These are phyloP conservation scores for Ornithoptera alexandrae DNA, from an alignment of 2,888 invertebrate genomes.

Conservation along the genomic window DNA sequence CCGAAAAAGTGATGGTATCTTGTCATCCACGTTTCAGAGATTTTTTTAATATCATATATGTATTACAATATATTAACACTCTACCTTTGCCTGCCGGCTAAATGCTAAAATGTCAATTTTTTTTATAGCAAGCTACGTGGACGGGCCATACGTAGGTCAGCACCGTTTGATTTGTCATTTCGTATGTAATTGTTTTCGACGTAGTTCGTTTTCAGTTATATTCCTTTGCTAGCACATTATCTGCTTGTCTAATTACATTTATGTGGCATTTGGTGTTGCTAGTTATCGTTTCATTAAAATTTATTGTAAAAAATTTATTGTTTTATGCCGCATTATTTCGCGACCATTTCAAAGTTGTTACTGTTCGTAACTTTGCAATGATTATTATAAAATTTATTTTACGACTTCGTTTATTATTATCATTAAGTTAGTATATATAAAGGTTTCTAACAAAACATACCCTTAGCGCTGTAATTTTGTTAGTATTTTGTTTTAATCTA, in stretches of 20 bases:
- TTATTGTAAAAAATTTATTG: background rate
- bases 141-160: constrained; percentile 89
- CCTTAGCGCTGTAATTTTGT: too few species aligned
- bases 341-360: background rate
- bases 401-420: background rate
- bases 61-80: constrained; percentile 17
- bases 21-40: too few species aligned
- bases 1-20: too few species aligned
- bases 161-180: constrained; percentile 58
- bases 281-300: constrained; percentile 8
- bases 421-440: too few species aligned
- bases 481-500: too few species aligned
- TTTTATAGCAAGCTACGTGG: constrained; percentile 89
- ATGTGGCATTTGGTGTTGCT: constrained; percentile 32
- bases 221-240: constrained; percentile 28
- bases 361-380: background rate
- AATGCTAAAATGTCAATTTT: constrained; percentile 50
- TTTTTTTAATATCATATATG: too few species aligned
- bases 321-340: background rate
- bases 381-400: background rate
- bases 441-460: too few species aligned
- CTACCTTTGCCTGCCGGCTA: constrained; percentile 31
- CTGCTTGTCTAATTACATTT: constrained; percentile 18
- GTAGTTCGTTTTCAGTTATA: constrained; percentile 38
- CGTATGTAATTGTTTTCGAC: constrained; percentile 51